Percentiles rank a stretch among this genome's conserved stretches.
These are phyloP conservation scores for Helleia helle DNA, from an alignment of 2,888 invertebrate species.

Conservation along the genomic window DNA sequence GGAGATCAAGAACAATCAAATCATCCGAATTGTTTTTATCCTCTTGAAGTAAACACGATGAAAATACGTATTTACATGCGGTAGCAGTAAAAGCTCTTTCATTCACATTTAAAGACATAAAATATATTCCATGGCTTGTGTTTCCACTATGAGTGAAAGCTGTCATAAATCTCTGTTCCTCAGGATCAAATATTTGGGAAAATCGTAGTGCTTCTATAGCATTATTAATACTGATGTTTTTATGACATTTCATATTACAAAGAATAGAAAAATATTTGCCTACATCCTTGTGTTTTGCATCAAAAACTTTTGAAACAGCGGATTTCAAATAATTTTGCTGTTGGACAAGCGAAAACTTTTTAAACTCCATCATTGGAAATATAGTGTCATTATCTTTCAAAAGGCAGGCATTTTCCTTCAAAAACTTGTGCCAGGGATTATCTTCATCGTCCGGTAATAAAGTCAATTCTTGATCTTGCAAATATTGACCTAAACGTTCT, in stretches of 20 bases:
- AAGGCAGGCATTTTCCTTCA: slow-evolving; percentile 82
- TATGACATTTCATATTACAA: slow-evolving; percentile 66
- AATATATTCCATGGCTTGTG: slow-evolving; percentile 57
- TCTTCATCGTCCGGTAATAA: slow-evolving; percentile 80
- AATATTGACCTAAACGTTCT: slow-evolving; percentile 93
- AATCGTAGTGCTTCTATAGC: slow-evolving; percentile 41
- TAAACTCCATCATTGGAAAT: slow-evolving; percentile 83
- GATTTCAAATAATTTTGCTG: slow-evolving; percentile 82
- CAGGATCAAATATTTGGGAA: slow-evolving; percentile 63
- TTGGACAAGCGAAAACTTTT: slow-evolving; percentile 85
- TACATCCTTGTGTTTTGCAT: slow-evolving; percentile 77
- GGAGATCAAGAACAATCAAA: slow-evolving; percentile 75
- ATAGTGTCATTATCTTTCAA: slow-evolving; percentile 79
- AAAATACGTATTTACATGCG: slow-evolving; percentile 70
- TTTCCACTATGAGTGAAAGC: slow-evolving; percentile 56
- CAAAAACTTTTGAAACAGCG: slow-evolving; percentile 79
- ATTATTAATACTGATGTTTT: slow-evolving; percentile 32
- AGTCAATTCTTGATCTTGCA: slow-evolving; percentile 82
- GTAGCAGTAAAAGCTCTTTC: slow-evolving; percentile 50
- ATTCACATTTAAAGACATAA: slow-evolving; percentile 63
- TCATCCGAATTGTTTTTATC: slow-evolving; percentile 28
- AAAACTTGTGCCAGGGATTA: slow-evolving; percentile 85
- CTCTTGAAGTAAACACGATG: slow-evolving; percentile 50
- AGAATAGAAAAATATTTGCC: slow-evolving; percentile 75
- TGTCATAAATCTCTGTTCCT: slow-evolving; percentile 64